Evolutionary conservation across 1,140 invertebrate genomes (phyloP), one percentile per base, ranked within the genome.

Genomic region (Antheraea mylitta): DNA sequence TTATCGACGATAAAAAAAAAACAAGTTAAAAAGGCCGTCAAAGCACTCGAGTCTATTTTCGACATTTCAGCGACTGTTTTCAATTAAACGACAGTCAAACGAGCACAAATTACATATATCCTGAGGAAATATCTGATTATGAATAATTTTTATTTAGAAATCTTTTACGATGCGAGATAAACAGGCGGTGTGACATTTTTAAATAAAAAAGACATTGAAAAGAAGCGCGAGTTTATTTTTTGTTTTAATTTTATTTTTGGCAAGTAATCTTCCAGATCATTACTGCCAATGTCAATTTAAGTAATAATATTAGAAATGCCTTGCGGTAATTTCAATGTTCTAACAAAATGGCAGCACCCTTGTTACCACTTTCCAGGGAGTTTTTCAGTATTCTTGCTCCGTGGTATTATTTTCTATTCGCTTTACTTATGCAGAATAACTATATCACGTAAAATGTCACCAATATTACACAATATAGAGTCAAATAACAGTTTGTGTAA

Each of bases 51-150:
- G 42, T 66, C 68, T 80, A 65, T 78, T 77, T 77, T 68, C 11
- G 59, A 37, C 19, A 30, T 30, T 61, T 36, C 60, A 64, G 66
- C 70, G 78, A 73, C 36, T 87, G 84, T 86, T 88, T 87, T 78
- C 64, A 84, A 88, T 87, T 86, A 88, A 82, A 84, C 79, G 74
- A 83, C 75, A 74, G 73, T 79, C 70, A 74, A 66, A 59, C n/a
- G n/a, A 68, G 68, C 73, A 83, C 83, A 86, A 88, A 85, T 85
- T 81, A 78, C 68, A 80, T 58, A 80, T 86, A 78, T 89, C 85
- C 83, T 85, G 66, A 89, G 85, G 83, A 89, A 80, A 81, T 76
- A 80, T 72, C 70, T 78, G 75, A 78, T 80, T 80, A 81, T 66
- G 61, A 68, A 69, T 68, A 59, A 74, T 69, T 74, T 76, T 76